Evolutionary conservation across 2,113 vertebrate species (phyloP), one percentile per base, ranked within the genome.

Genomic region (Bolborhynchus lineola): DNA sequence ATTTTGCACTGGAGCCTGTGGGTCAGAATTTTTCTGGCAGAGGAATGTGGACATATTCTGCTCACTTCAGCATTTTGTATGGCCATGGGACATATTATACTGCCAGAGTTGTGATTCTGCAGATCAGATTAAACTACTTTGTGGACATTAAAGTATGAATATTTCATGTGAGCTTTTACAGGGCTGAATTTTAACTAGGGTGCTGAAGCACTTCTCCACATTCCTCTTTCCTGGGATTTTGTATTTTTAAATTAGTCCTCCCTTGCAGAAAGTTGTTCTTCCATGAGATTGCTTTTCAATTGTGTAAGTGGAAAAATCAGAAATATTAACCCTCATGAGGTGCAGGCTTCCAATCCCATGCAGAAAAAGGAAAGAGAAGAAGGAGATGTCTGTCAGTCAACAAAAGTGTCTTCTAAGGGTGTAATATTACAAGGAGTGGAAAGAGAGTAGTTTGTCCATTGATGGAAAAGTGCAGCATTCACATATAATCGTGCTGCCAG

Each of bases 91-190:
- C 69, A 92, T 75, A 95, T 92, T 93, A 97, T 88, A 91, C 91
- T 82, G 81, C 86, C 80, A 42, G 89, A 93, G 78, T 21, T 90
- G 76, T 96, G 93, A 96, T 95, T 97, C 96, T 87, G 97, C 95
- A 97, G 96, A 96, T 97, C 88, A 94, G 83, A 97, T 97, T 97
- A 97, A 98, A 94, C 94, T 97, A 96, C 92, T 98, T 97, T 94
- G 82, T 93, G 88, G 80, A 97, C 97, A 98, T 98, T 97, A 98
- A 97, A 96, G 92, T 95, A 98, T 98, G 92, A 98, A 97, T 98
- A 98, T 98, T 98, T 98, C 92, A 98, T 97, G 84, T 68, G 69
- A 94, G 41, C 86, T 95, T 94, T 96, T 92, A 89, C 67, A 86
- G 88, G 88, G 62, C 72, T 97, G 95, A 96, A 95, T 96, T 98